phyloP scores from a whole-genome alignment of 2,113 vertebrate genomes.

The human region DNA sequence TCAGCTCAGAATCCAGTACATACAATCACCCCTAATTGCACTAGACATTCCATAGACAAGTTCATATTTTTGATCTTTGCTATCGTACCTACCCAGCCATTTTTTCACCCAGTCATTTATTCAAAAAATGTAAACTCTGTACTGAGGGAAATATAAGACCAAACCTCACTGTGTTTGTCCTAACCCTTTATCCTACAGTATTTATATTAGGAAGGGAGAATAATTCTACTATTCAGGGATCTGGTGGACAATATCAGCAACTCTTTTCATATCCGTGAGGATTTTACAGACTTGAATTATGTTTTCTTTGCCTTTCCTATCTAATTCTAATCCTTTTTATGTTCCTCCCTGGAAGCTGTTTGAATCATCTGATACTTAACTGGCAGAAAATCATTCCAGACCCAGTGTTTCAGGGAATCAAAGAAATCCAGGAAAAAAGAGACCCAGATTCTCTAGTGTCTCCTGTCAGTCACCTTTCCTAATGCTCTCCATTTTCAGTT shows the following conservation, averaged over 20 bases:
- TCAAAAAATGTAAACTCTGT: background rate
- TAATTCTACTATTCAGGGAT: background rate
- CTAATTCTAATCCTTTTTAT: background rate
- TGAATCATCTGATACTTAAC: background rate
- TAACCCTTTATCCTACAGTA: background rate
- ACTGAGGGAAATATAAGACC: background rate
- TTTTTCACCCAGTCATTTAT: background rate
- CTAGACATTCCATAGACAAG: background rate
- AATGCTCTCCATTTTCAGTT: background rate
- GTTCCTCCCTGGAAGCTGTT: background rate
- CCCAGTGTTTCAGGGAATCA: background rate
- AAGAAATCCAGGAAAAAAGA: constrained; percentile 18
- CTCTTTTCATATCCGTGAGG: background rate
- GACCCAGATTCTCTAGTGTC: background rate
- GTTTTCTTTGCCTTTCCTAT: background rate
- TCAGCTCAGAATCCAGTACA: background rate
- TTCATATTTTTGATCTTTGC: background rate
- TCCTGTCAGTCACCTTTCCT: background rate
- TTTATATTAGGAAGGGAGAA: background rate
- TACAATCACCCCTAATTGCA: background rate
- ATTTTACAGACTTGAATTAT: background rate
- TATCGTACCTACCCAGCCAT: background rate
- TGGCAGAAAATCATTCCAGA: constrained; percentile 21
- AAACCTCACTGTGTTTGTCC: background rate
- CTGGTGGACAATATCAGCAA: background rate